Conservation (phyloP, 2,113 vertebrate genomes). For the Elanoides forficatus region DNA sequence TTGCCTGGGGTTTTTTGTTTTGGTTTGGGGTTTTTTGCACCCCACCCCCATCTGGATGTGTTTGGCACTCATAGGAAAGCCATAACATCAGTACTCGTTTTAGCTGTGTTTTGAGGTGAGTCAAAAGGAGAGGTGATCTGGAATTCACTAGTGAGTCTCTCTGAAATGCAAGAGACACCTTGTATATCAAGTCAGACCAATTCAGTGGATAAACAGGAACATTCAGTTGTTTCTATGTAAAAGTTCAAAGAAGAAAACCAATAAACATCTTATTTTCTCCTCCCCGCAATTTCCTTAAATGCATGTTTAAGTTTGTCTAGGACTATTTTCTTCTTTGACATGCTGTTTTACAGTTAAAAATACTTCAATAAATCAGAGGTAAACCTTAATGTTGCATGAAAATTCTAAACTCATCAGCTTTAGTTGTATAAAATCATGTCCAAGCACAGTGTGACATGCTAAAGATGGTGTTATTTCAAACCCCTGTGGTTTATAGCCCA, state of each 20-base stretch:
- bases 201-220: background rate
- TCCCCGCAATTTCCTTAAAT: background rate
- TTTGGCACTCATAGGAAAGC: background rate
- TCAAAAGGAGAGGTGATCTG: background rate
- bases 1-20: accelerated
- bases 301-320: background rate
- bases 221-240: background rate
- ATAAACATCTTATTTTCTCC: background rate
- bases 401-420: background rate
- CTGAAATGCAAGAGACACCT: background rate
- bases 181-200: background rate
- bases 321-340: background rate
- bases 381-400: background rate
- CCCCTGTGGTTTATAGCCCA: background rate
- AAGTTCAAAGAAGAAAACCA: background rate
- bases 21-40: background rate
- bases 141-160: background rate
- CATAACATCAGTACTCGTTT: background rate
- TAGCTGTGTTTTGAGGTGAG: background rate
- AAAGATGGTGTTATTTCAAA: background rate
- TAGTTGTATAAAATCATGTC: background rate
- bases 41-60: background rate
- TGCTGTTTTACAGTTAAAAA: background rate
- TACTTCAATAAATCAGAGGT: background rate
- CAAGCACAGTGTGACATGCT: background rate